These are phyloP conservation scores for Rhipidura dahli DNA, from an alignment of 2,113 vertebrate species.

Conservation along the genomic window DNA sequence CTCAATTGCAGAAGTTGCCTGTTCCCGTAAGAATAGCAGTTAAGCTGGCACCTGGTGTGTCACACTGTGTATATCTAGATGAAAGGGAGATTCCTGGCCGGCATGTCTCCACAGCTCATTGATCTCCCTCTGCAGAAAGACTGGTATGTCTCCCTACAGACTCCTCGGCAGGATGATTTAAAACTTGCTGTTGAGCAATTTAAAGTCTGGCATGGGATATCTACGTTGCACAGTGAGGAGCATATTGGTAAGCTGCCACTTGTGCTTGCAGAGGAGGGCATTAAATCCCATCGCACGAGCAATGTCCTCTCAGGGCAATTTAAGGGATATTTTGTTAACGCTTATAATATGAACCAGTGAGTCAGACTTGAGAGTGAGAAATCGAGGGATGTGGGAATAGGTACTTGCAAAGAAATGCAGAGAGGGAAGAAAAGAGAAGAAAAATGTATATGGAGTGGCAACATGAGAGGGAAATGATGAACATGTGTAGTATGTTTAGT, in stretches of 20 bases:
- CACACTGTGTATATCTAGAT: constrained; percentile 65
- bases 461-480: neutral
- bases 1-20: constrained; percentile 38
- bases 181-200: constrained; percentile 70
- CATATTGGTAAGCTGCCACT: constrained; percentile 47
- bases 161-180: constrained; percentile 69
- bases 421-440: neutral
- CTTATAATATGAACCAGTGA: constrained; percentile 55
- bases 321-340: constrained; percentile 45
- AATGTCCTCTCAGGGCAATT: constrained; percentile 30
- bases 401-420: constrained; percentile 12
- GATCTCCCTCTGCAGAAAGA: constrained; percentile 71
- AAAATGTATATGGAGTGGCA: neutral
- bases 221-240: constrained; percentile 33
- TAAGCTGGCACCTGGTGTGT: constrained; percentile 62
- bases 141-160: constrained; percentile 71
- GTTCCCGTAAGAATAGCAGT: constrained; percentile 49
- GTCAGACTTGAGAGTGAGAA: constrained; percentile 50
- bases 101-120: constrained; percentile 73
- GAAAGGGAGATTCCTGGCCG: constrained; percentile 70
- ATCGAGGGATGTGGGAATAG: neutral
- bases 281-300: constrained; percentile 32
- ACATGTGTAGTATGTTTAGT: neutral
- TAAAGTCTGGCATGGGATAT: constrained; percentile 61
- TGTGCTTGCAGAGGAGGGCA: constrained; percentile 24